phyloP scores from a whole-genome alignment of 2,113 vertebrate genomes.

The Ramphastos sulfuratus region DNA sequence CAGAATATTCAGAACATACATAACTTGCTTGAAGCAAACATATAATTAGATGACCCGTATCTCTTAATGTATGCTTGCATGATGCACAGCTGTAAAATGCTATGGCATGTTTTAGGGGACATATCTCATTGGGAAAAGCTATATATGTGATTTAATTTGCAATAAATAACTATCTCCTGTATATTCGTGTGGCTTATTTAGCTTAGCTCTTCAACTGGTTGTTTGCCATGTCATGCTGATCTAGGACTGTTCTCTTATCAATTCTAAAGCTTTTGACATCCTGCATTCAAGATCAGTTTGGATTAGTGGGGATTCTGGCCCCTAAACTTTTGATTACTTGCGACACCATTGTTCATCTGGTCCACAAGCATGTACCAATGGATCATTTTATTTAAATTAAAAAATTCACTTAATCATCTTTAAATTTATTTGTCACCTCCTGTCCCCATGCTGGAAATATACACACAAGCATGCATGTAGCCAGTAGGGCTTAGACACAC shows the following conservation, averaged over 20 bases:
- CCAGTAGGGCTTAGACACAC: conserved; percentile 1
- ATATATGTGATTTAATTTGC: not conserved
- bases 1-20: not conserved
- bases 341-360: conserved; percentile 12
- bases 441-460: not conserved
- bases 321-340: conserved; percentile 56
- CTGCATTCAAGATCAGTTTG: conserved; percentile 59
- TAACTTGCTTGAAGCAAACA: not conserved
- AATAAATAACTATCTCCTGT: conserved; percentile 17
- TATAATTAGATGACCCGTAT: not conserved
- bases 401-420: not conserved
- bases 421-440: not conserved
- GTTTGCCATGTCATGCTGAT: conserved; percentile 57
- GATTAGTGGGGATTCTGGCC: conserved; percentile 38
- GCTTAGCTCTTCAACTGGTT: conserved; percentile 17
- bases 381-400: conserved; percentile 7
- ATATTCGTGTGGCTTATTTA: conserved; percentile 20
- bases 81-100: not conserved
- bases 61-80: not conserved
- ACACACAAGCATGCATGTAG: not conserved
- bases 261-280: conserved; percentile 65
- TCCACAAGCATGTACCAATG: not conserved
- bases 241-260: conserved; percentile 41
- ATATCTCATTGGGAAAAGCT: not conserved
- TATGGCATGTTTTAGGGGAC: not conserved